Percentiles rank a stretch among this genome's conserved stretches.
phyloP scores from a whole-genome alignment of 2,888 invertebrate genomes.

The Philereme vetulata region DNA sequence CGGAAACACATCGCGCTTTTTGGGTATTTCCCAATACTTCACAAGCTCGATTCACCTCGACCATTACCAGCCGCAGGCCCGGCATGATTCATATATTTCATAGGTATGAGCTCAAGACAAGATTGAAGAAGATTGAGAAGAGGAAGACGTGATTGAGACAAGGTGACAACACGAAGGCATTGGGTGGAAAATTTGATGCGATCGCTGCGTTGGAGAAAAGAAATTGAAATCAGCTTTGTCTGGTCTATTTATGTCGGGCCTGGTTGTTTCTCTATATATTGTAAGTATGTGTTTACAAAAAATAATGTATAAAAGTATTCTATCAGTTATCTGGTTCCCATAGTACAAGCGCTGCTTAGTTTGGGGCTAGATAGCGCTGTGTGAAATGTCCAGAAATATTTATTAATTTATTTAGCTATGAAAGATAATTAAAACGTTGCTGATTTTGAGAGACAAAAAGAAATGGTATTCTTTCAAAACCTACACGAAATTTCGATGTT shows the following conservation, averaged over 20 bases:
- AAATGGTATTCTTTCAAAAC: slow-evolving; percentile 8
- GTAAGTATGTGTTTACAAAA: too few species aligned
- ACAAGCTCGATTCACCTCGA: slow-evolving; percentile 21
- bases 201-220: slow-evolving; percentile 17
- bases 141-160: slow-evolving; percentile 39
- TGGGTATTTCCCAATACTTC: slow-evolving; percentile 21
- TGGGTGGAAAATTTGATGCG: slow-evolving; percentile 35
- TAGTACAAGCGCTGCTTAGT: too few species aligned
- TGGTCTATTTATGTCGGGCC: too few species aligned
- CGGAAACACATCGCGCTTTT: slow-evolving; percentile 4
- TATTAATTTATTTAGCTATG: too few species aligned
- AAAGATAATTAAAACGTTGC: slow-evolving; percentile 6
- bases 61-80: slow-evolving; percentile 46
- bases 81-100: too few species aligned
- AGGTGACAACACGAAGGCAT: slow-evolving; percentile 41
- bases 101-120: slow-evolving; percentile 42
- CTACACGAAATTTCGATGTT: slow-evolving; percentile 2
- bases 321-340: too few species aligned
- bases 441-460: slow-evolving; percentile 2
- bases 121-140: slow-evolving; percentile 12
- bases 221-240: slow-evolving; percentile 28
- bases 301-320: too few species aligned
- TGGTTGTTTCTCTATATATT: too few species aligned
- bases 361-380: too few species aligned
- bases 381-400: too few species aligned